Evolutionary conservation across 2,113 vertebrate species (phyloP).

Genomic region (Halichoeres trimaculatus): DNA sequence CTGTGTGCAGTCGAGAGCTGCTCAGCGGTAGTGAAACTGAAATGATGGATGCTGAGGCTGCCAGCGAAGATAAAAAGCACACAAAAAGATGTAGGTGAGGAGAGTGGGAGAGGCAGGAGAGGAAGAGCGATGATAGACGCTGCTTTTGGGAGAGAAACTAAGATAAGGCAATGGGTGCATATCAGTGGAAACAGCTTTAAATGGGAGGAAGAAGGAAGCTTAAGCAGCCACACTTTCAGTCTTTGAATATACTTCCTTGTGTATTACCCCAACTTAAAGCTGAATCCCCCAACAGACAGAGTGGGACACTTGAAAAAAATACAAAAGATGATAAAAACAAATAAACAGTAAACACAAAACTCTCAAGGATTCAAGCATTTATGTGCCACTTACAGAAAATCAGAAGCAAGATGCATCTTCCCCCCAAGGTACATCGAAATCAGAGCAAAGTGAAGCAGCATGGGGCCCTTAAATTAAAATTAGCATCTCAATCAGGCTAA

Average conservation of each 20-base stretch:
- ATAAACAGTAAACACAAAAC: background rate
- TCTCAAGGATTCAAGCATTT: background rate
- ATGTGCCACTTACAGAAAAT: conserved; percentile 3
- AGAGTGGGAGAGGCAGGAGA: conserved; percentile 26
- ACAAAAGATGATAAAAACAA: background rate
- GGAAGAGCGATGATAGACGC: conserved; percentile 42
- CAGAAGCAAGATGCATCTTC: background rate
- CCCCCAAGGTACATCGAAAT: conserved; percentile 6
- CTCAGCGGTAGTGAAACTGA: conserved; percentile 24
- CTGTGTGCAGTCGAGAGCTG: conserved; percentile 15
- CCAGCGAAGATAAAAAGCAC: conserved; percentile 57
- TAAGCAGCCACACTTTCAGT: background rate
- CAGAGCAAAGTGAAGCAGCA: conserved; percentile 2
- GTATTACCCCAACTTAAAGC: background rate
- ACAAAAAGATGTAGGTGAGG: conserved; percentile 52
- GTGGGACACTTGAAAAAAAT: background rate
- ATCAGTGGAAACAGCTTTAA: conserved; percentile 59
- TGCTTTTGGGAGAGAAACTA: conserved; percentile 37
- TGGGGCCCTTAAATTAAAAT: conserved; percentile 33
- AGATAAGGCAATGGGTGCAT: conserved; percentile 61
- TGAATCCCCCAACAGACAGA: background rate
- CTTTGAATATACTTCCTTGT: background rate
- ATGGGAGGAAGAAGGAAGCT: conserved; percentile 41
- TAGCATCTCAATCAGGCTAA: conserved; percentile 30
- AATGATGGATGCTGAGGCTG: conserved; percentile 61